Evolutionary conservation across 1,140 invertebrate species (phyloP), one percentile per base, ranked within the genome.

Genomic region (Sycobia sp.): DNA sequence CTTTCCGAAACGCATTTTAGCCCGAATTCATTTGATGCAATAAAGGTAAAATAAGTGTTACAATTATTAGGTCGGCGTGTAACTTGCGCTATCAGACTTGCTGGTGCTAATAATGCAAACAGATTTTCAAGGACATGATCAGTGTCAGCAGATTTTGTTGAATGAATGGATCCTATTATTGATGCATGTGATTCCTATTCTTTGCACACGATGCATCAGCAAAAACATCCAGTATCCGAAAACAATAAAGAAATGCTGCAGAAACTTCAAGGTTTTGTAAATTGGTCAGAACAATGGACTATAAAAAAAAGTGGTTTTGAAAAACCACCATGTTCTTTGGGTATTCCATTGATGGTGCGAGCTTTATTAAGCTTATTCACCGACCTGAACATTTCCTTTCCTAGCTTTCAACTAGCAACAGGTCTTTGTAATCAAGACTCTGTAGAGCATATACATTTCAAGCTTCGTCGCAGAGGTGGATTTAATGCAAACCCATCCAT

Each of bases 371-470:
- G 0, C 10, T n/a, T 60, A 13, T 46, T 41, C 38, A 3, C 0
- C 0, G 14, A 38, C 43, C 1, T 58, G 2, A 57, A 34, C 34
- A 5, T 34, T 20, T 20, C 55, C 18, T 65, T 50, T 63, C 55
- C 47, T 22, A 34, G 41, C 10, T 72, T 70, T 43, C 63, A 66
- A 39, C 57, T 69, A 18, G 66, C 59, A 23, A 59, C 51, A 10
- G 67, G 39, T 4, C 47, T 72, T 4, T 65, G 38, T 22, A 72
- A 72, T 56, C 67, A 70, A 43, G 66, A 69, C 62, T 68, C 66
- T 0, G 61, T 69, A 0, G 64, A 70, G 47, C 67, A 72, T 38
- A 27, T 62, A 0, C 64, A 69, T 57, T 64, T 67, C 0, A 67
- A 69, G 56, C 36, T 72, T 10, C 50, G 67, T 7, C 54, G 65